These are phyloP conservation scores for Ectropis crepuscularia DNA, from an alignment of 2,888 invertebrate species.

Conservation along the genomic window DNA sequence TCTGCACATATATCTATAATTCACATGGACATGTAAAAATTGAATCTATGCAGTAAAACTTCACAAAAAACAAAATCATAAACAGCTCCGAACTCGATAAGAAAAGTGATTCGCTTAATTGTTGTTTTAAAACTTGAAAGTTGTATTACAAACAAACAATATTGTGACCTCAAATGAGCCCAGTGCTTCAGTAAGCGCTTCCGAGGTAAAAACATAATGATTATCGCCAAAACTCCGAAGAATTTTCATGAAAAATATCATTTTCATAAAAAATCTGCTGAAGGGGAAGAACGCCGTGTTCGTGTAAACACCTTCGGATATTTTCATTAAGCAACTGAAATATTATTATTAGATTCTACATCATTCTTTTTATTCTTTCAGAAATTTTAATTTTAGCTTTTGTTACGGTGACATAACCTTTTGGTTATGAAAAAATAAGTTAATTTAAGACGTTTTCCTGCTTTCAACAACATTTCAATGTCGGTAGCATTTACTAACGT, in stretches of 20 bases:
- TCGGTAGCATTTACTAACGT: too few species aligned
- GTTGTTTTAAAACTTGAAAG: not conserved
- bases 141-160: slow-evolving; percentile 3
- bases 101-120: not conserved
- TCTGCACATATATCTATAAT: too few species aligned
- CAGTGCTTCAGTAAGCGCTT: slow-evolving; percentile 14
- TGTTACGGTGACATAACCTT: slow-evolving; percentile 5
- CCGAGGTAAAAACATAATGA: slow-evolving; percentile 28
- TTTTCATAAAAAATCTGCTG: slow-evolving; percentile 34
- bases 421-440: slow-evolving; percentile 4
- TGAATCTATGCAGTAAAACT: too few species aligned
- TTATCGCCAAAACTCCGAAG: slow-evolving; percentile 32
- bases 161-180: slow-evolving; percentile 1
- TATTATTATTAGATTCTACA: slow-evolving; percentile 33
- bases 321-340: slow-evolving; percentile 41
- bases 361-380: slow-evolving; percentile 12
- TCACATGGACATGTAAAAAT: too few species aligned
- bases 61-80: not conserved
- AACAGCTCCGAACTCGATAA: not conserved
- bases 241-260: slow-evolving; percentile 44
- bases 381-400: slow-evolving; percentile 9
- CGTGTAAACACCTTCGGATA: slow-evolving; percentile 39
- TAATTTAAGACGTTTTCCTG: not conserved
- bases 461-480: not conserved
- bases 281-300: slow-evolving; percentile 28